phyloP scores from a whole-genome alignment of 2,113 vertebrate genomes.

The Antidorcas marsupialis region DNA sequence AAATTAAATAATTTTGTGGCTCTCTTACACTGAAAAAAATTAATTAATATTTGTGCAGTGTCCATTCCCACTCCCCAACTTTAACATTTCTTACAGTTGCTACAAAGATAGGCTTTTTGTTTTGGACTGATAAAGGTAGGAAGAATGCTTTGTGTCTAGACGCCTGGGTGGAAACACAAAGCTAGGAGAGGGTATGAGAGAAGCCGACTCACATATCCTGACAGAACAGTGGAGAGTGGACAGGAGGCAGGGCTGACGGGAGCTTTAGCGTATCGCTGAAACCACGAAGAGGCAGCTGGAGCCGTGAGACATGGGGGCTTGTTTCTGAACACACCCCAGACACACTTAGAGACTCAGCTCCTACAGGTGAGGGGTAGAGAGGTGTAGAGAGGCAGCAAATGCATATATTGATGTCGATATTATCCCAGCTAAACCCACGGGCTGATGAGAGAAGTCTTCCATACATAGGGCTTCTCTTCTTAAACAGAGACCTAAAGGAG shows the following conservation, averaged over 20 bases:
- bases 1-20: background rate
- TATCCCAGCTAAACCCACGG: background rate
- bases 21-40: background rate
- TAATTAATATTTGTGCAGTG: background rate
- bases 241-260: background rate
- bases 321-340: background rate
- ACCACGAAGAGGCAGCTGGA: background rate
- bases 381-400: background rate
- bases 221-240: background rate
- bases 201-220: background rate
- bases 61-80: background rate
- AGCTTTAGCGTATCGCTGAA: background rate
- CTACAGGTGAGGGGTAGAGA: background rate
- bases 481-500: background rate
- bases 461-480: background rate
- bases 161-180: background rate
- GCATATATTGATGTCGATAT: background rate
- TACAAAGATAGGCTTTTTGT: background rate
- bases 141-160: background rate
- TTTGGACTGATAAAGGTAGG: background rate
- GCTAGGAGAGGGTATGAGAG: background rate
- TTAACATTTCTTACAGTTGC: background rate
- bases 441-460: background rate
- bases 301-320: background rate
- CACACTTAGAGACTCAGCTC: background rate